Evolutionary conservation across 2,113 vertebrate species (phyloP).

Genomic region (Bubo blakistoni): DNA sequence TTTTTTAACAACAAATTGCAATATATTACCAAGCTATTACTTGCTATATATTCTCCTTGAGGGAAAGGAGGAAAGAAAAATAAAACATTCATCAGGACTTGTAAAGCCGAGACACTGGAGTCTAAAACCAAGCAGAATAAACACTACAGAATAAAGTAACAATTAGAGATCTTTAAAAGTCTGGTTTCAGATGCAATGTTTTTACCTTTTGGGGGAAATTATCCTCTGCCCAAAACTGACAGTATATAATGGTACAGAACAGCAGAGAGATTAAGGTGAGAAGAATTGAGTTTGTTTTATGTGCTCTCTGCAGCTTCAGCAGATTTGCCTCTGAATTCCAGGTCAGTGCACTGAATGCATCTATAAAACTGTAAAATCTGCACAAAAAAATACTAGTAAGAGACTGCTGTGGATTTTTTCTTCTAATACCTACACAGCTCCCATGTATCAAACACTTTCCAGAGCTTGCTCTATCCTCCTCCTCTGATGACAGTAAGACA

Average conservation of each 20-base stretch:
- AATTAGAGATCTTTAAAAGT: not conserved
- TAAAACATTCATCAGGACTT: not conserved
- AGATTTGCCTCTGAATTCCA: not conserved
- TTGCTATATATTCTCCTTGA: not conserved
- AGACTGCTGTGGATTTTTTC: not conserved
- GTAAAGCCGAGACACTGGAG: not conserved
- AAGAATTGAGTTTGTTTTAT: not conserved
- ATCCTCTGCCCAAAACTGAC: not conserved
- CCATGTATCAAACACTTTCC: not conserved
- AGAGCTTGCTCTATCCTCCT: not conserved
- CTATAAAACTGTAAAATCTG: not conserved
- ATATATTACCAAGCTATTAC: not conserved
- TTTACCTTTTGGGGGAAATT: not conserved
- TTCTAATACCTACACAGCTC: not conserved
- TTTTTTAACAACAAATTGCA: not conserved
- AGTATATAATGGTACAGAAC: not conserved
- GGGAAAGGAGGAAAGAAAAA: not conserved
- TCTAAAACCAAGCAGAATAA: not conserved
- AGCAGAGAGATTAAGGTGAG: not conserved
- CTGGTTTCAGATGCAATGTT: not conserved
- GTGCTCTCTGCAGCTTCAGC: not conserved
- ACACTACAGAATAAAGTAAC: not conserved
- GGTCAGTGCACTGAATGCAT: not conserved
- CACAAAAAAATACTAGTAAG: not conserved
- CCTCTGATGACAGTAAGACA: not conserved